These are phyloP conservation scores for Chrysocyon brachyurus DNA, from an alignment of 2,797 vertebrate species.

Conservation along the genomic window DNA sequence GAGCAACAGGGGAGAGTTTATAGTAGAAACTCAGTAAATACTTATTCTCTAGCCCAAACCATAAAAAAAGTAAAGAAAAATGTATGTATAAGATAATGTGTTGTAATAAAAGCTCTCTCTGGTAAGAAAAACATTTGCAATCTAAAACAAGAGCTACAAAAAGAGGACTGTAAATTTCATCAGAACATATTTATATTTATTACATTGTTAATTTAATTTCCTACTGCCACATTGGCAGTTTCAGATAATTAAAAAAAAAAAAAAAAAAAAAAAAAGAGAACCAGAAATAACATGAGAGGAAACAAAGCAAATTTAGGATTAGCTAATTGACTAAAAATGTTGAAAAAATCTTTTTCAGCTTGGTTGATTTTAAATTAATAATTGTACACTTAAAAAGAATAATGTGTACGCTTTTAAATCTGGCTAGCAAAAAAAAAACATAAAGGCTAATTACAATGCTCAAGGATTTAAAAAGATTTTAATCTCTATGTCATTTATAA, in stretches of 20 bases:
- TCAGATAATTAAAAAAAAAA: not conserved
- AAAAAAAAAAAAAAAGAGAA: not conserved
- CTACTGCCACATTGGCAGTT: not conserved
- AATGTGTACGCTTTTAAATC: conserved; percentile 27
- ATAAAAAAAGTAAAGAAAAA: not conserved
- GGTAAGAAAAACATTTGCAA: not conserved
- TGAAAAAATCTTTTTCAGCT: conserved; percentile 45
- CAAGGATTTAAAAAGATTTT: conserved; percentile 42
- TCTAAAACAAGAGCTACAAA: not conserved
- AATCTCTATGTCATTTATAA: conserved; percentile 53
- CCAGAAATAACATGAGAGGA: conserved; percentile 7
- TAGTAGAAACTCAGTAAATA: not conserved
- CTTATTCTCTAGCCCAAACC: not conserved
- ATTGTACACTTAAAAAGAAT: not conserved
- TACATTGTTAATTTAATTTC: conserved; percentile 16
- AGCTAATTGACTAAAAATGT: conserved; percentile 51
- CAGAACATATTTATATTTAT: not conserved
- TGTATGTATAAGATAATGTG: not conserved
- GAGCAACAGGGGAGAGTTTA: not conserved
- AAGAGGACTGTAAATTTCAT: not conserved
- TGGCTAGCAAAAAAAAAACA: conserved; percentile 29
- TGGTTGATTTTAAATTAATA: conserved; percentile 69
- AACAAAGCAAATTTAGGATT: conserved; percentile 66
- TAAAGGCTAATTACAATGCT: conserved; percentile 54
- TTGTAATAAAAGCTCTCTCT: not conserved